A percentile compares a stretch with the other conserved stretches of the same genome.
These are phyloP conservation scores for Peromyscus maniculatus DNA, from an alignment of 2,113 vertebrate species.

Conservation along the genomic window DNA sequence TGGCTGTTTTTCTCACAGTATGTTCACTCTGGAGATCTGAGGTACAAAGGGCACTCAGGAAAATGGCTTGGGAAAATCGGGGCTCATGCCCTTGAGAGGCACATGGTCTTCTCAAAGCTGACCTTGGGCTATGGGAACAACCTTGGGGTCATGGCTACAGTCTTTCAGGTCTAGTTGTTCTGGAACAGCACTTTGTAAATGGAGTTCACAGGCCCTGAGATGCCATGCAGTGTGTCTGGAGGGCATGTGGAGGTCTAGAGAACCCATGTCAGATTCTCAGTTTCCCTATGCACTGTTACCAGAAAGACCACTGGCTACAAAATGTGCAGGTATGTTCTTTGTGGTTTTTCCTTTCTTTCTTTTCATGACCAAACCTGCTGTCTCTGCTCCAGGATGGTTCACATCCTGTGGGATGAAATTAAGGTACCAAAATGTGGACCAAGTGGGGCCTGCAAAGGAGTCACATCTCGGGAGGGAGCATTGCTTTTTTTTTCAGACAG, in stretches of 20 bases:
- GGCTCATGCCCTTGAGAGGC: not conserved
- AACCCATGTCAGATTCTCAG: not conserved
- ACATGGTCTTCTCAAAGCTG: not conserved
- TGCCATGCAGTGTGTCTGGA: not conserved
- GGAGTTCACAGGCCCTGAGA: no score
- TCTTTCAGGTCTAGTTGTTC: not conserved
- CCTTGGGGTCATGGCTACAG: not conserved
- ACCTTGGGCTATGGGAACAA: not conserved
- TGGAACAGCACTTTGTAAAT: not conserved
- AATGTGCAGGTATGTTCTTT: fast-evolving
- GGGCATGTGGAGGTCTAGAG: not conserved
- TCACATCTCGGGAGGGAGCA: fast-evolving
- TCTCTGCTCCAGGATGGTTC: no score
- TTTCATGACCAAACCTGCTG: not conserved
- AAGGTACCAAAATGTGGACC: fast-evolving
- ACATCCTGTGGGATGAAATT: no score
- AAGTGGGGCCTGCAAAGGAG: not conserved
- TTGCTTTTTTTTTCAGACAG: not conserved
- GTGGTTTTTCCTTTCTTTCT: no score
- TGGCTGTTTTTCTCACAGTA: constrained; percentile 6
- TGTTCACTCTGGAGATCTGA: not conserved
- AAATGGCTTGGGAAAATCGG: not conserved
- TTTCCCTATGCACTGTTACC: fast-evolving
- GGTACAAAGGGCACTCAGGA: not conserved
- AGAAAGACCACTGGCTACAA: not conserved